Evolutionary conservation across 2,797 vertebrate genomes (phyloP), one percentile per base, ranked within the genome.

Genomic region (Tenualosa ilisha): DNA sequence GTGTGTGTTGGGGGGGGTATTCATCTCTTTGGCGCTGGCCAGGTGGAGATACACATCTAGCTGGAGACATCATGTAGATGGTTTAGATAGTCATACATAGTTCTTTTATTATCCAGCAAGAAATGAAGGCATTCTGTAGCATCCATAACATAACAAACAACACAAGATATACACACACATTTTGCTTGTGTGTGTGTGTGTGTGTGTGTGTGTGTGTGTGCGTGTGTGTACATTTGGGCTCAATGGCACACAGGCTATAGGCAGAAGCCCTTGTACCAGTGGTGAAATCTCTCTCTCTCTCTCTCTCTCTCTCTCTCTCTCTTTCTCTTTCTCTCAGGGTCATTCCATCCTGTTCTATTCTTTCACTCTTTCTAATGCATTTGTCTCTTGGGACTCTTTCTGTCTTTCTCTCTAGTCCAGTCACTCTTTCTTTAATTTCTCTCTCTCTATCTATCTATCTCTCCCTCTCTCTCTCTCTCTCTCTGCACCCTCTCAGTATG

Each of bases 401-500:
- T 72, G 26, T 37, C 31, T 72, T 3, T 72, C 65, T 26, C n/a
- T 26, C n/a, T 26, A 24, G 17, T 15, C 6, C 4, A 6, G 3
- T 11, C 61, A 15, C 65, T 40, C 31, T 72, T 11, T 65, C 51
- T 53, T 7, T 12, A 11, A 53, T 2, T n/a, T 72, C 65, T 17
- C 65, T 37, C 65, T 15, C 26, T 37, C 31, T 22, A 37, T 20
- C 72, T 79, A 37, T 79, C 59, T 61, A 22, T 61, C 59, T 63
- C 59, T 24, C n/a, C 24, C 59, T 63, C 40, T 22, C 37, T 79
- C 72, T 3, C 31, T 37, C 65, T 12, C 63, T 65, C 8, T 3
- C 31, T 72, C 65, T 72, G 31, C 59, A n/a, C 59, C n/a, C 59
- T 61, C 20, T 68, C 26, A 31, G 72, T 79, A 79, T 79, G 43